Conservation (phyloP, 2,113 vertebrate genomes). For the Catharus minimus region DNA sequence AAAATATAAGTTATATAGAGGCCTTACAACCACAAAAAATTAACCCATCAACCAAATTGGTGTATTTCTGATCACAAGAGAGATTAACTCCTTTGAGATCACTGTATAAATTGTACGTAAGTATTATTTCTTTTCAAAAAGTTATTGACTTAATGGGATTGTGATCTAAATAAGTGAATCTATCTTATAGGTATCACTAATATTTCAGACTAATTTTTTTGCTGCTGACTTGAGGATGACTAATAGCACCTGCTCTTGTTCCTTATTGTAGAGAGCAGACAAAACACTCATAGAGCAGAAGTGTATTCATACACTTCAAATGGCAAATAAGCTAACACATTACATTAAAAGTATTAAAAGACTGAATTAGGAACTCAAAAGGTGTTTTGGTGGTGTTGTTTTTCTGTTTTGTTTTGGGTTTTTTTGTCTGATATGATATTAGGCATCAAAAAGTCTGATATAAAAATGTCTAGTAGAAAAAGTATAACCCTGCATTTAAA, state of each 20-base stretch:
- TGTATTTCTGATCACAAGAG: neutral
- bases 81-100: neutral
- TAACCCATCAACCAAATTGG: neutral
- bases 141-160: neutral
- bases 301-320: neutral
- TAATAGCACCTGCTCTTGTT: neutral
- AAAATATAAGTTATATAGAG: neutral
- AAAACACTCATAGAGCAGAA: neutral
- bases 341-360: neutral
- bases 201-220: neutral
- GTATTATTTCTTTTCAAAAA: neutral
- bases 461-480: neutral
- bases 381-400: accelerated
- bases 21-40: neutral
- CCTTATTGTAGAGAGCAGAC: neutral
- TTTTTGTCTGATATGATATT: neutral
- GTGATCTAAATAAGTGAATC: neutral
- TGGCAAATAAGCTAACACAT: neutral
- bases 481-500: neutral
- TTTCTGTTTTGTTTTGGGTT: neutral
- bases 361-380: neutral
- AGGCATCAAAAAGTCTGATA: neutral
- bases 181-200: neutral
- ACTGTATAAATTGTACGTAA: neutral
- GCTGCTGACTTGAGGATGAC: neutral